Evolutionary conservation across 1,140 invertebrate genomes (phyloP), one percentile per base, ranked within the genome.

Genomic region (Venustaconcha ellipsiformis): DNA sequence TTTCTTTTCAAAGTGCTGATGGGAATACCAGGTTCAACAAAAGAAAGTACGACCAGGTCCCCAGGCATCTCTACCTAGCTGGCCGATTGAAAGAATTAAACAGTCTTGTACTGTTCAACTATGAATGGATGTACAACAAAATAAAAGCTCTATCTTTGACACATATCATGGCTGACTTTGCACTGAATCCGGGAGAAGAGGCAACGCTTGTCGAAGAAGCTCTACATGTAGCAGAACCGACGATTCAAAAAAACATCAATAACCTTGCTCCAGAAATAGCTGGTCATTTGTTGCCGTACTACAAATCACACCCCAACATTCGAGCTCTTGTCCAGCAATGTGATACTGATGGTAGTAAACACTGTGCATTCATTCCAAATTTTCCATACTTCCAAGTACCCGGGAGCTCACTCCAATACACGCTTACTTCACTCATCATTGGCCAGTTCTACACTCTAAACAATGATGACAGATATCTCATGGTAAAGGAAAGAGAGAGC

Each of bases 121-220:
- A 87, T 66, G 86, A 88, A 67, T 89, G 87, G 87, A 72, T 89
- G 64, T 89, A 88, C 78, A 87, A 84, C 71, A 89, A 89, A 79
- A 83, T 82, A 1, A 88, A 86, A 73, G 87, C 87, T 15, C 77
- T 89, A 8, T 87, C 86, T 0, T 64, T 89, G 70, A 83, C 84
- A 68, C 85, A 88, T 74, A 84, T 86, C 26, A 78, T 89, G 62
- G 80, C 77, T 14, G 87, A 88, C 74, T 86, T 89, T 74, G 80
- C 74, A 4, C 78, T 89, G 14, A 84, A 86, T 69, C 87, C 86
- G 1, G 70, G 83, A 48, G 75, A 79, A 26, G 86, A 88, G 71
- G 82, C 85, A 6, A 74, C 76, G 2, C 74, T 89, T 14, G 83
- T 89, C 5, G 83, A 84, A 67, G 82, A 86, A 74, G 85, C 84